Conservation (phyloP, 2,888 invertebrate genomes). For the Aporophyla nigra region DNA sequence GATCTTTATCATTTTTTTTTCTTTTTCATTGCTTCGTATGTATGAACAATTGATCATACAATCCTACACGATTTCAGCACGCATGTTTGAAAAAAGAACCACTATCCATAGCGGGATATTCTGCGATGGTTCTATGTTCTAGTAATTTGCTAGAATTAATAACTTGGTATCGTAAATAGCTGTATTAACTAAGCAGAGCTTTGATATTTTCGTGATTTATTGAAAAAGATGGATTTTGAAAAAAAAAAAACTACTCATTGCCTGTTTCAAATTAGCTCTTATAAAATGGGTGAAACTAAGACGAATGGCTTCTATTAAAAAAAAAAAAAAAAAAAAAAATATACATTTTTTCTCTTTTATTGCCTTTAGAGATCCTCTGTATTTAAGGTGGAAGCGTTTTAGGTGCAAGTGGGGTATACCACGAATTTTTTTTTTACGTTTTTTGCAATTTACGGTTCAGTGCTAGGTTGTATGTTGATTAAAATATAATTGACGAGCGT, state of each 20-base stretch:
- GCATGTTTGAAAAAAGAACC: neutral
- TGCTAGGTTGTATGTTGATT: too few relatives aligned
- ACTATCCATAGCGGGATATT: neutral
- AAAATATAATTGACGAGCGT: too few relatives aligned
- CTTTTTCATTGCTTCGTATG: neutral
- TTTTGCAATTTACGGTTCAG: too few relatives aligned
- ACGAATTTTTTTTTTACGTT: too few relatives aligned
- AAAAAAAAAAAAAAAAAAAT: neutral
- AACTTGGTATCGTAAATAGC: neutral
- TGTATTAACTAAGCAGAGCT: neutral
- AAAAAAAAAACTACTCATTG: too few relatives aligned
- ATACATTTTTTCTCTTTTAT: neutral
- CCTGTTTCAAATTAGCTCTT: neutral
- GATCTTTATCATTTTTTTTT: neutral
- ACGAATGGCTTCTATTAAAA: neutral
- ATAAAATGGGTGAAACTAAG: too few relatives aligned
- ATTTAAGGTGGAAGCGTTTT: neutral
- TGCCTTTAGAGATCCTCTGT: neutral
- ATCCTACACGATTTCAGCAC: constrained; percentile 30
- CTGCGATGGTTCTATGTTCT: neutral
- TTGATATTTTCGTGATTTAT: neutral
- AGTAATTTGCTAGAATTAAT: neutral
- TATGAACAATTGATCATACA: neutral
- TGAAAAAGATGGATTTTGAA: neutral
- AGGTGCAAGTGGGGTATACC: too few relatives aligned